Conservation (phyloP, 2,797 vertebrate species). For the Ibycter americanus region DNA sequence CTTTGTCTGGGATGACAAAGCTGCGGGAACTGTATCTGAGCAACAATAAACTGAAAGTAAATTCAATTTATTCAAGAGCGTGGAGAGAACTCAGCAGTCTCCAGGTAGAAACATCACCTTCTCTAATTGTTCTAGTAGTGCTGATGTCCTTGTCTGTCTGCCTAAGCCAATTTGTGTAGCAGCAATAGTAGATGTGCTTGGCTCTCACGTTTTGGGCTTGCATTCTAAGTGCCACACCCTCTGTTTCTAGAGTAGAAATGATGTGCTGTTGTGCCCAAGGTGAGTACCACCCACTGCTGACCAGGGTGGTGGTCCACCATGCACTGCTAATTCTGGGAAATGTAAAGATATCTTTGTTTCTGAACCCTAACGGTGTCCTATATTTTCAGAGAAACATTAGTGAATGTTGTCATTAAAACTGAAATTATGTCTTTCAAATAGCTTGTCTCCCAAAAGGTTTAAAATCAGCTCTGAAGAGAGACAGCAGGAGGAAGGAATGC, state of each 20-base stretch:
- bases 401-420: slow-evolving; percentile 9
- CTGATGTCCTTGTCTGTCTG: neutral
- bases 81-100: slow-evolving; percentile 90
- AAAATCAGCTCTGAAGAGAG: slow-evolving; percentile 25
- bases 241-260: neutral
- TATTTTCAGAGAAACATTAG: slow-evolving; percentile 8
- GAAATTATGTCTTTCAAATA: slow-evolving; percentile 34
- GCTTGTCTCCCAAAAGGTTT: slow-evolving; percentile 20
- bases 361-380: neutral
- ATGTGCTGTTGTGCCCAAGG: neutral
- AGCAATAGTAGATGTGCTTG: neutral
- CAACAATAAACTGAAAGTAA: slow-evolving; percentile 88
- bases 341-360: neutral
- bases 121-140: neutral
- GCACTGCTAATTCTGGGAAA: neutral
- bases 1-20: slow-evolving; percentile 88
- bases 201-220: neutral
- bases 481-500: slow-evolving; percentile 45
- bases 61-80: slow-evolving; percentile 87
- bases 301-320: neutral
- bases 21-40: slow-evolving; percentile 89
- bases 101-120: slow-evolving; percentile 78
- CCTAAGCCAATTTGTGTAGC: neutral
- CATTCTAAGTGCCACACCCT: neutral
- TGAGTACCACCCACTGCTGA: neutral